Conservation (phyloP, 2,888 invertebrate genomes). For the Eledona agricola region DNA sequence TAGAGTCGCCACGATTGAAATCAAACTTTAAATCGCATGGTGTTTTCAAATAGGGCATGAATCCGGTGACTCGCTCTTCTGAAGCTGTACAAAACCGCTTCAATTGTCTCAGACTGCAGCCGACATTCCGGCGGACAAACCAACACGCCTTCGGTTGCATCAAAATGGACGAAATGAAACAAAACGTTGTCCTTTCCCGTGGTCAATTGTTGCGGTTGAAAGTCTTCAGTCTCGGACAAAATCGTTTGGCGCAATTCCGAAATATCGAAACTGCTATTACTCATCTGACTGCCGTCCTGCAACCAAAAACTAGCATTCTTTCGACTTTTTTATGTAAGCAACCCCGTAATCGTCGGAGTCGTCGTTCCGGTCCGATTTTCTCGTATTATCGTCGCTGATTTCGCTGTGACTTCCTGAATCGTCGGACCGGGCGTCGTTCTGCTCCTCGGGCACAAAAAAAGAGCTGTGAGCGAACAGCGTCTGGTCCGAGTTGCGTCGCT, state of each 20-base stretch:
- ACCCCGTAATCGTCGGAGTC: constrained; percentile 73
- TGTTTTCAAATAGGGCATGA: constrained; percentile 76
- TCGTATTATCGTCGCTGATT: constrained; percentile 70
- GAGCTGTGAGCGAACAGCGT: constrained; percentile 63
- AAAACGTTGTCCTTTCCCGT: constrained; percentile 77
- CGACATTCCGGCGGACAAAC: constrained; percentile 67
- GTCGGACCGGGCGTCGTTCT: constrained; percentile 70
- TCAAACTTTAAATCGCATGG: constrained; percentile 69
- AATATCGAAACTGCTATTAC: constrained; percentile 71
- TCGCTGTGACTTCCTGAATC: constrained; percentile 76
- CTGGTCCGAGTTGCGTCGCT: constrained; percentile 65
- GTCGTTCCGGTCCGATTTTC: constrained; percentile 71
- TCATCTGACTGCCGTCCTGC: constrained; percentile 73
- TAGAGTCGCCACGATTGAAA: too few relatives aligned
- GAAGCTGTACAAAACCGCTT: constrained; percentile 73
- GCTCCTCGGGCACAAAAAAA: constrained; percentile 59
- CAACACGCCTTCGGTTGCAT: constrained; percentile 75
- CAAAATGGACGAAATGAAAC: constrained; percentile 79
- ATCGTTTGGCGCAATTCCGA: constrained; percentile 77
- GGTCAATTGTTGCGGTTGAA: constrained; percentile 69
- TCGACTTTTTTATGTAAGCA: constrained; percentile 6
- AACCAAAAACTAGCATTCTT: constrained; percentile 43
- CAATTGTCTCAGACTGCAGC: constrained; percentile 55
- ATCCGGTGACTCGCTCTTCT: constrained; percentile 75
- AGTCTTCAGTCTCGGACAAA: constrained; percentile 74